phyloP scores from a whole-genome alignment of 2,113 vertebrate genomes.

The Brachyistius frenatus region DNA sequence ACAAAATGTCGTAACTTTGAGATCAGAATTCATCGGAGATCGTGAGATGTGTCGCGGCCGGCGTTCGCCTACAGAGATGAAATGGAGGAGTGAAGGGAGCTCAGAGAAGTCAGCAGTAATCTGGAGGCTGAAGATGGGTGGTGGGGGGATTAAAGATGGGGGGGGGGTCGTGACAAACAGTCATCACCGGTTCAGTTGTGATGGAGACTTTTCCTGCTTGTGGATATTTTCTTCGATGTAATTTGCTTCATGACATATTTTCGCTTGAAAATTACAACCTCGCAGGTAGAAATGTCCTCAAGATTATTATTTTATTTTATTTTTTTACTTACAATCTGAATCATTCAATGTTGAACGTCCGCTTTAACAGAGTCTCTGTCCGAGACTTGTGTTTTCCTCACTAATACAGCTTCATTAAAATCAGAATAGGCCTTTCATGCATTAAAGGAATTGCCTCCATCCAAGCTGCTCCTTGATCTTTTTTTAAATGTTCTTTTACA shows the following conservation, averaged over 20 bases:
- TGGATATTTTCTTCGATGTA: neutral
- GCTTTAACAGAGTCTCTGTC: no score
- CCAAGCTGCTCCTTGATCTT: no score
- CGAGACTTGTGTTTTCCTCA: no score
- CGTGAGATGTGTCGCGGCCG: neutral
- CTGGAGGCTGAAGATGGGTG: neutral
- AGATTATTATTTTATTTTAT: no score
- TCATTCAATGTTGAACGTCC: no score
- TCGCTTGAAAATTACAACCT: neutral
- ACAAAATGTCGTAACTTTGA: neutral
- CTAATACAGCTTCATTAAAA: no score
- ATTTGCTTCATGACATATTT: neutral
- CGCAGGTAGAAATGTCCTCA: no score
- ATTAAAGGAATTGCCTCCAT: no score
- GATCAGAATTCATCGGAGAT: neutral
- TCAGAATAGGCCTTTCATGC: no score
- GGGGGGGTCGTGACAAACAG: slow-evolving; percentile 11
- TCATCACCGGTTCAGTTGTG: neutral
- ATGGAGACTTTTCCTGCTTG: neutral
- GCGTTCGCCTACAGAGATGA: slow-evolving; percentile 44
- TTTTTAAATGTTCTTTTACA: no score
- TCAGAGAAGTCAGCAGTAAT: slow-evolving; percentile 42
- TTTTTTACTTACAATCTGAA: no score
- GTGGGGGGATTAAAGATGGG: neutral
- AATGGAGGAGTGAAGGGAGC: slow-evolving; percentile 32